phyloP scores from a whole-genome alignment of 2,113 vertebrate species.

The Oceanites oceanicus region DNA sequence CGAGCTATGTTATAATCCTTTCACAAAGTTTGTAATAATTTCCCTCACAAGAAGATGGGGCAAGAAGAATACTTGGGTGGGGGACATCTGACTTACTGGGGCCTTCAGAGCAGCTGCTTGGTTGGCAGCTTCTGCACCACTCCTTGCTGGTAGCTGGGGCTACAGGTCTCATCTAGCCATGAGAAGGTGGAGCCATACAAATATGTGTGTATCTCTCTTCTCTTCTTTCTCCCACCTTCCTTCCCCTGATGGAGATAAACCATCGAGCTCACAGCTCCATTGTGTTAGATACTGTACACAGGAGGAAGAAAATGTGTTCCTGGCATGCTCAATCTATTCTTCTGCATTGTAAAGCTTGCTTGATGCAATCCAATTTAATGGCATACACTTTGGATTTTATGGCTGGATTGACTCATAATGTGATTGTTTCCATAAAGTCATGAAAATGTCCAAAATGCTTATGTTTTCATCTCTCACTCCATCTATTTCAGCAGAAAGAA shows the following conservation, averaged over 20 bases:
- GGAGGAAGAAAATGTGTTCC: neutral
- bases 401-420: neutral
- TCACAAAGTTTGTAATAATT: neutral
- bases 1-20: neutral
- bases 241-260: neutral
- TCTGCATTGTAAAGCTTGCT: neutral
- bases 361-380: neutral
- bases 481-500: neutral
- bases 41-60: neutral
- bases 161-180: neutral
- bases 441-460: neutral
- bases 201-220: accelerated
- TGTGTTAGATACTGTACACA: accelerated
- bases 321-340: neutral
- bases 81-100: neutral
- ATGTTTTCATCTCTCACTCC: neutral
- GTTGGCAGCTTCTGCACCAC: neutral
- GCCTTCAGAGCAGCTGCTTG: neutral
- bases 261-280: accelerated
- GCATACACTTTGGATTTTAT: neutral
- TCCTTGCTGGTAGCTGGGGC: neutral
- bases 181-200: accelerated
- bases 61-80: neutral
- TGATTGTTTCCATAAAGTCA: neutral
- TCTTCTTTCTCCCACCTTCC: neutral